Evolutionary conservation across 2,797 vertebrate genomes (phyloP).

Genomic region (Hafferia zeledoni): DNA sequence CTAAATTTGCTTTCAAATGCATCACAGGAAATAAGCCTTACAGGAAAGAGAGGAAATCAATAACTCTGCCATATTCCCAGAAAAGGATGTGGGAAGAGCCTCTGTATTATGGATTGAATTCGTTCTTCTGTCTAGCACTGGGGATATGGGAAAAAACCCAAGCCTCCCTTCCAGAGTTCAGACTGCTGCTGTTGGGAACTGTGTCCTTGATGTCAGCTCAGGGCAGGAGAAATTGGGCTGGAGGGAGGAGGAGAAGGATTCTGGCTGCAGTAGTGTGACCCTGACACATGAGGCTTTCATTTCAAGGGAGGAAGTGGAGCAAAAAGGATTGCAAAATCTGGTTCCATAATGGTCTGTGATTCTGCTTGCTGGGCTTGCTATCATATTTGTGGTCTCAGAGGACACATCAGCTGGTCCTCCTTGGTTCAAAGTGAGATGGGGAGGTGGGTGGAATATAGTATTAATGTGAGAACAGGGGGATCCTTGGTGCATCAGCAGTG

Average conservation of each 20-base stretch:
- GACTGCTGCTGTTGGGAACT: neutral
- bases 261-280: neutral
- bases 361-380: neutral
- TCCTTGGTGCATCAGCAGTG: neutral
- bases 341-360: neutral
- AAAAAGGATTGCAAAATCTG: conserved; percentile 21
- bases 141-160: neutral
- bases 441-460: neutral
- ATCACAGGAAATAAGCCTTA: neutral
- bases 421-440: neutral
- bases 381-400: conserved; percentile 30
- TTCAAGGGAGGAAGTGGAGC: conserved; percentile 26
- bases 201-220: neutral
- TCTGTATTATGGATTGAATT: neutral
- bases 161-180: neutral
- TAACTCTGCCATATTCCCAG: neutral
- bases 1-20: neutral
- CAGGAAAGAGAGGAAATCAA: neutral
- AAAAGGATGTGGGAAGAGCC: neutral
- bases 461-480: neutral
- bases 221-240: neutral
- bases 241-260: neutral
- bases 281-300: conserved; percentile 47
- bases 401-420: neutral
- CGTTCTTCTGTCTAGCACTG: neutral